phyloP scores from a whole-genome alignment of 2,888 invertebrate species.

The Nemoura dubitans region DNA sequence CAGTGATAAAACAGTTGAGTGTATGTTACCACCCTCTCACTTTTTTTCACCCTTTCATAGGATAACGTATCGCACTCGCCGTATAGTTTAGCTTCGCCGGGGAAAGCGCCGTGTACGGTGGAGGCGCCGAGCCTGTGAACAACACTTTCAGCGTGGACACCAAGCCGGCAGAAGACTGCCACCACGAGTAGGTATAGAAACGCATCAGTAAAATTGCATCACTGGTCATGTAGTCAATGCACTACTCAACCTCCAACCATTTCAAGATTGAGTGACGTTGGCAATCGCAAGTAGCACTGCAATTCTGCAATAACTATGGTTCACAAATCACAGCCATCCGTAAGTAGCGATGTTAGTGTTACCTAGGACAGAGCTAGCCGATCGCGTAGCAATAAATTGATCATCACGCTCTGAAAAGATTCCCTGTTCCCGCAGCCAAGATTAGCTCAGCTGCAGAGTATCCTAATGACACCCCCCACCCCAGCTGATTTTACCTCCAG shows the following conservation, averaged over 20 bases:
- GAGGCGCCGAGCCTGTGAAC: neutral
- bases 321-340: neutral
- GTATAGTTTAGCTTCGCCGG: neutral
- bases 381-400: slow-evolving; percentile 24
- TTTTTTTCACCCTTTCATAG: slow-evolving; percentile 41
- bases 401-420: slow-evolving; percentile 32
- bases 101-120: neutral
- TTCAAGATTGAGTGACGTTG: neutral
- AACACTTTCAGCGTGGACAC: too few species aligned
- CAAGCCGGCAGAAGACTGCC: too few species aligned
- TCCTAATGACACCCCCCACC: slow-evolving; percentile 47
- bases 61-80: neutral
- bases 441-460: slow-evolving; percentile 22
- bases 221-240: neutral
- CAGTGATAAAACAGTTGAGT: slow-evolving; percentile 28
- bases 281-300: neutral
- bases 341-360: neutral
- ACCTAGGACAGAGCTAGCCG: neutral
- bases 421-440: neutral
- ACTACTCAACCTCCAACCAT: neutral
- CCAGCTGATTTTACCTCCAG: slow-evolving; percentile 46
- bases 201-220: too few species aligned
- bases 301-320: neutral
- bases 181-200: too few species aligned
- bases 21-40: slow-evolving; percentile 21